A percentile compares a stretch with the other conserved stretches of the same genome.
Evolutionary conservation across 35 echinoderm and acorn worm genomes (phyloP).

Genomic region (Heliocidaris tuberculata): DNA sequence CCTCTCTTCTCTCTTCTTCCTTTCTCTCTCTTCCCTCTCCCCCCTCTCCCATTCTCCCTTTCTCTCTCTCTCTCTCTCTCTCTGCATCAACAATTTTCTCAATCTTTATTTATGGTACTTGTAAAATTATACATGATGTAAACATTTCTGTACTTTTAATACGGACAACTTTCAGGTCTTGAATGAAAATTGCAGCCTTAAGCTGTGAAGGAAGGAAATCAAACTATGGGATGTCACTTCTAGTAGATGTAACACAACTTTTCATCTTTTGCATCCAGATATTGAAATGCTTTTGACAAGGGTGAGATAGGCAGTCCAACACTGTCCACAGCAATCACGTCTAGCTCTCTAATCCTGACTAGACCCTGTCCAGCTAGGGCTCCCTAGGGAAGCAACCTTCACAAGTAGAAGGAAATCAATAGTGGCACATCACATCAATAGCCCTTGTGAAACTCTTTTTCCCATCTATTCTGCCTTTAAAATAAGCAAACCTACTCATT

Average conservation of each 20-base stretch:
- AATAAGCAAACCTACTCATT: too few relatives aligned
- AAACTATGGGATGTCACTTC: neutral
- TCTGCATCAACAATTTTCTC: neutral
- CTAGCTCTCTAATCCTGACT: conserved; percentile 1
- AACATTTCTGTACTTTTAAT: neutral
- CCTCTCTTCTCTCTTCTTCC: too few relatives aligned
- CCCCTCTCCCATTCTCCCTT: neutral
- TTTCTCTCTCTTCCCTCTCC: too few relatives aligned
- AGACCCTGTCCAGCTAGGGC: neutral
- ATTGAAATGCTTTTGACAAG: neutral
- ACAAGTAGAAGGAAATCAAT: neutral
- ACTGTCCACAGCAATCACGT: neutral
- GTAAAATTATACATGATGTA: neutral
- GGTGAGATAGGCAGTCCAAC: neutral
- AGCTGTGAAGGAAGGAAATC: neutral
- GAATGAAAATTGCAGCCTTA: neutral
- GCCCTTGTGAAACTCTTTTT: neutral
- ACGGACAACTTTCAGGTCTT: neutral
- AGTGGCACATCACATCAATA: neutral
- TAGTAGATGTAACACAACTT: neutral
- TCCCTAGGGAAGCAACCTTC: neutral
- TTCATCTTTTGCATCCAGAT: conserved; percentile 8
- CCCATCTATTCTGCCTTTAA: neutral
- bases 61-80: neutral
- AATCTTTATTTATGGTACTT: neutral